Evolutionary conservation across 2,113 vertebrate genomes (phyloP), one percentile per base, ranked within the genome.

Genomic region (Xyrauchen texanus): DNA sequence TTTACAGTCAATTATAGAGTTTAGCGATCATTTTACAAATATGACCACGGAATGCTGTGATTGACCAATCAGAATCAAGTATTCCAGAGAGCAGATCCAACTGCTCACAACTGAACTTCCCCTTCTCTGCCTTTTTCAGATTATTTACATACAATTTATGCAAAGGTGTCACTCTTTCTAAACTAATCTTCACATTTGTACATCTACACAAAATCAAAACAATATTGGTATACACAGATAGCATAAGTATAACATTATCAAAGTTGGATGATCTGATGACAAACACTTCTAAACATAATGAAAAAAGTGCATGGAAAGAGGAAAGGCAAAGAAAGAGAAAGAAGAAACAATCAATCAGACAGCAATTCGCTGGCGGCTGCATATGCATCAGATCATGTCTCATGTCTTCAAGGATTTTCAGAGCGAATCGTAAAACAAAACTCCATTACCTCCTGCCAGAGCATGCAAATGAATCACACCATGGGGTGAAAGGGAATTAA

Each of bases 391-490:
- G 96, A 96, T 95, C 96, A 96, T 96, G 94, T 97, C 94, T 95
- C 95, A 96, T 96, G 94, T 97, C 94, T 97, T 95, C 93, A 93
- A 96, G 95, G 94, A 96, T 96, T 97, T 93, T 96, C 94, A 95
- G 94, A 95, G 94, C 90, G 92, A 96, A 95, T 95, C 95, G 93
- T 95, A 91, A 95, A 96, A 96, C 87, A 96, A 96, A 98, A 97
- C 95, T 96, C 96, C 96, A 99, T 99, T 98, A 98, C 96, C 95
- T 97, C 96, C 95, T 96, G 96, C 98, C 96, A 97, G 95, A 95
- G 94, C 96, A 98, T 98, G 96, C 96, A 98, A 98, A 99, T 99
- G 96, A 96, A 96, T 97, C 96, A 95, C 96, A 97, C 96, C 96
- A 98, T 97, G 97, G 96, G 97, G 96, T 96, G 94, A 94, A 94